Conservation (phyloP, 2,113 vertebrate species). For the Callipepla squamata region DNA sequence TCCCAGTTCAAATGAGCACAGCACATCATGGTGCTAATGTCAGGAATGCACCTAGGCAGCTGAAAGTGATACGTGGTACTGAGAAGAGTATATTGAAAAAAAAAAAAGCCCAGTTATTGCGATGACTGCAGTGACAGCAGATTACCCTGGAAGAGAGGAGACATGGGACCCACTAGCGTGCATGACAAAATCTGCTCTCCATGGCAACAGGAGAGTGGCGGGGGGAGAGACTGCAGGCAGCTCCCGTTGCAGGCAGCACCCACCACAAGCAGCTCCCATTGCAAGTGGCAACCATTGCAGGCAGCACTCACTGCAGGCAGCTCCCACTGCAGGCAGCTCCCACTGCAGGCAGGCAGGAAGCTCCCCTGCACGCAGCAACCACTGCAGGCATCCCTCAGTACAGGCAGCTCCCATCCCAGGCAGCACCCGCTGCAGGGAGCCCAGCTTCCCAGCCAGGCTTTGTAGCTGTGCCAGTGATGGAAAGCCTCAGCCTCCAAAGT, state of each 20-base stretch:
- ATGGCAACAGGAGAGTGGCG: conserved; percentile 71
- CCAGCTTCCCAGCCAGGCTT: conserved; percentile 45
- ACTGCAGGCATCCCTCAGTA: background rate
- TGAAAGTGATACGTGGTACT: conserved; percentile 25
- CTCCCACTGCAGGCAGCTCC: background rate
- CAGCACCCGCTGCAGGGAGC: background rate
- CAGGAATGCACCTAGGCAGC: conserved; percentile 43
- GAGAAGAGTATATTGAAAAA: conserved; percentile 38
- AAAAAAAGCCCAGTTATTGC: conserved; percentile 15
- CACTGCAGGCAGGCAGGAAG: background rate
- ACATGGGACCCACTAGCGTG: conserved; percentile 61
- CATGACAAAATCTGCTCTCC: conserved; percentile 75
- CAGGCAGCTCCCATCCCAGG: too few relatives aligned
- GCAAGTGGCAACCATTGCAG: too few relatives aligned
- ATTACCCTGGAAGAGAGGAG: conserved; percentile 60
- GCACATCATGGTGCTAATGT: conserved; percentile 12
- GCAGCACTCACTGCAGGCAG: background rate
- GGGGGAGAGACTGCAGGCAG: background rate
- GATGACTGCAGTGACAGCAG: conserved; percentile 57
- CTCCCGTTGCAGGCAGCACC: background rate
- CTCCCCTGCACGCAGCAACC: too few relatives aligned
- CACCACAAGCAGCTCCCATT: background rate
- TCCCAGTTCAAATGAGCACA: background rate
- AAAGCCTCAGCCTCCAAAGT: conserved; percentile 36
- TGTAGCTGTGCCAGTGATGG: background rate